These are phyloP conservation scores for Scolanthus callimorphus DNA, from an alignment of 92 coral and sea anemone species.

Conservation along the genomic window DNA sequence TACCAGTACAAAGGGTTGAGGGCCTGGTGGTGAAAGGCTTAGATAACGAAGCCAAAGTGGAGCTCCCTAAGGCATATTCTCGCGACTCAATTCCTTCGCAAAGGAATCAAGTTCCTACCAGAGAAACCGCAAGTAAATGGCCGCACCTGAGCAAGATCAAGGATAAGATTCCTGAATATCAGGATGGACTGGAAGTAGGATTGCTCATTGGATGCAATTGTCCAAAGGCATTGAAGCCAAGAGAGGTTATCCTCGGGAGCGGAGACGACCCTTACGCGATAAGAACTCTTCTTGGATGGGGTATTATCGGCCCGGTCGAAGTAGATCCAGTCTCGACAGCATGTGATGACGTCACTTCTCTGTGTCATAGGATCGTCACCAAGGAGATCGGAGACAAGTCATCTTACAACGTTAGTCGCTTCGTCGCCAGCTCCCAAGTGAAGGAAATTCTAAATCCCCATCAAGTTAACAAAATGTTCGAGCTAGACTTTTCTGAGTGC, in stretches of 20 bases:
- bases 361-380: constrained; percentile 20
- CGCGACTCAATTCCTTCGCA: constrained; percentile 32
- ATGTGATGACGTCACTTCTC: constrained; percentile 7
- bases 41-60: constrained; percentile 21
- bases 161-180: constrained; percentile 4
- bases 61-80: constrained; percentile 43
- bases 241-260: constrained; percentile 40
- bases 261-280: constrained; percentile 37
- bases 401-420: neutral
- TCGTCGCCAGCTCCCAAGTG: constrained; percentile 7
- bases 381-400: neutral
- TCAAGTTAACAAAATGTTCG: constrained; percentile 34
- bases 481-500: constrained; percentile 37
- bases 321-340: neutral
- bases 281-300: constrained; percentile 45
- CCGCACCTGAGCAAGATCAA: neutral
- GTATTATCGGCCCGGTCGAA: constrained; percentile 25
- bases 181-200: constrained; percentile 28
- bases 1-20: constrained; percentile 31
- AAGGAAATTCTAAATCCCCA: constrained; percentile 51
- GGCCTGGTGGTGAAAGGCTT: constrained; percentile 26
- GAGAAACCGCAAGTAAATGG: constrained; percentile 1
- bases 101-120: constrained; percentile 4
- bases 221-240: constrained; percentile 27
- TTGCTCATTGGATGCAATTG: constrained; percentile 44